Evolutionary conservation across 2,888 invertebrate genomes (phyloP).

Genomic region (Anticlea derivata): DNA sequence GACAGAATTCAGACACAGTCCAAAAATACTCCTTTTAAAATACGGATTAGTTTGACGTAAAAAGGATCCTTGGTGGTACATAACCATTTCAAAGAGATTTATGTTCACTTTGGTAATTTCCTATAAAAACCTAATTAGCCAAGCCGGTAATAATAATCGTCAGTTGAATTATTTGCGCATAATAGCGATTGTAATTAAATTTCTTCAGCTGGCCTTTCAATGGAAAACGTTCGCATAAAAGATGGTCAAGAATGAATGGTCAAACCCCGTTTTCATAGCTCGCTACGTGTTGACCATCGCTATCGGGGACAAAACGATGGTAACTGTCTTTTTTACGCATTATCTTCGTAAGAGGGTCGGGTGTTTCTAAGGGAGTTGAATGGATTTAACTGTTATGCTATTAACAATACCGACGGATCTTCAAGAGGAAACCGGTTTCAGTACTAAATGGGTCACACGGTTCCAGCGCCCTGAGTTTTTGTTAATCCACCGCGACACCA

Average conservation of each 20-base stretch:
- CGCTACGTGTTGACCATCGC: constrained; percentile 66
- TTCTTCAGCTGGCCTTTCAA: constrained; percentile 59
- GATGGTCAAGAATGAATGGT: constrained; percentile 74
- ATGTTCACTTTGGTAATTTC: constrained; percentile 54
- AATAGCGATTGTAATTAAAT: constrained; percentile 53
- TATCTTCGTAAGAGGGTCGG: constrained; percentile 75
- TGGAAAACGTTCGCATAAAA: constrained; percentile 64
- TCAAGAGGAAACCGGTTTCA: constrained; percentile 81
- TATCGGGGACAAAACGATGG: constrained; percentile 67
- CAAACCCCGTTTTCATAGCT: constrained; percentile 71
- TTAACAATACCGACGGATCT: constrained; percentile 76
- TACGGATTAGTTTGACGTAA: too few species aligned
- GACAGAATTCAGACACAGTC: too few species aligned
- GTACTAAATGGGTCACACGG: constrained; percentile 83
- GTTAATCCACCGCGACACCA: constrained; percentile 60
- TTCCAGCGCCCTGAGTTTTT: constrained; percentile 74
- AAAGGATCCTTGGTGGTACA: too few species aligned
- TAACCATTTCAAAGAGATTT: constrained; percentile 50
- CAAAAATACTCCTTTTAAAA: too few species aligned
- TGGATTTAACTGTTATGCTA: constrained; percentile 76
- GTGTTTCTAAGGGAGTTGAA: constrained; percentile 74
- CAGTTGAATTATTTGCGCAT: constrained; percentile 58
- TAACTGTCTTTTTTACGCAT: constrained; percentile 75
- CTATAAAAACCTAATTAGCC: constrained; percentile 49
- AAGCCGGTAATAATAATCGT: constrained; percentile 42